Evolutionary conservation across 2,113 vertebrate species (phyloP), one percentile per base, ranked within the genome.

Genomic region (Struthidea cinerea): DNA sequence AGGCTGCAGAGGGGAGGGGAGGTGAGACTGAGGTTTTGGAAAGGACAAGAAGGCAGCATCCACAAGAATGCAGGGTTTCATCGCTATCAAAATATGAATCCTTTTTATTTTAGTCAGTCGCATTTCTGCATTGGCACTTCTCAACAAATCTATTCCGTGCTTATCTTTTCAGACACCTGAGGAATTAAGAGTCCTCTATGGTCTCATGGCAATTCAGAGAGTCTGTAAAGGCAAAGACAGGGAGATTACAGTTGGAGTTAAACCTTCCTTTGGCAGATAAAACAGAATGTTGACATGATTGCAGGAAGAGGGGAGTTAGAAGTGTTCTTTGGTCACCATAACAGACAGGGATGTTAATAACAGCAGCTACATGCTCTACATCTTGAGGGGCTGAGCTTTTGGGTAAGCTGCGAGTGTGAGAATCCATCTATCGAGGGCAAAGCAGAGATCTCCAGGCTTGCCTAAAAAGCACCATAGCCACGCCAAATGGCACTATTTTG

Each of bases 321-420:
- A 65, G 52, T 7, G 6, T 33, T 52, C 30, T 73, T 65, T 65
- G 55, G 44, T 78, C 89, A 42, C 49, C 13, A 2, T 39, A 16
- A 42, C 7, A 71, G 57, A 9, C 18, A 39, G 6, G 17, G 27
- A 13, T 41, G 30, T 39, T n/a, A 20, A 4, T 20, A 35, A 26
- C 53, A 68, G 57, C 75, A 79, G 28, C 33, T 46, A 7, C 47
- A 4, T 9, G 6, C 30, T 50, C 20, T 39, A 18, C 3, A 0
- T 35, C 20, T 59, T 33, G 35, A 14, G 50, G 27, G 22, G 11
- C 68, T 81, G 73, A 89, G 70, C 61, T 85, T 35, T n/a, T n/a
- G n/a, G n/a, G n/a, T n/a, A n/a, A n/a, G n/a, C n/a, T 6, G 1
- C 1, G 0, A 19, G 22, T 11, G 2, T 6, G 19, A 52, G n/a